Evolutionary conservation across 2,113 vertebrate genomes (phyloP).

Genomic region (Puffinus mauretanicus): DNA sequence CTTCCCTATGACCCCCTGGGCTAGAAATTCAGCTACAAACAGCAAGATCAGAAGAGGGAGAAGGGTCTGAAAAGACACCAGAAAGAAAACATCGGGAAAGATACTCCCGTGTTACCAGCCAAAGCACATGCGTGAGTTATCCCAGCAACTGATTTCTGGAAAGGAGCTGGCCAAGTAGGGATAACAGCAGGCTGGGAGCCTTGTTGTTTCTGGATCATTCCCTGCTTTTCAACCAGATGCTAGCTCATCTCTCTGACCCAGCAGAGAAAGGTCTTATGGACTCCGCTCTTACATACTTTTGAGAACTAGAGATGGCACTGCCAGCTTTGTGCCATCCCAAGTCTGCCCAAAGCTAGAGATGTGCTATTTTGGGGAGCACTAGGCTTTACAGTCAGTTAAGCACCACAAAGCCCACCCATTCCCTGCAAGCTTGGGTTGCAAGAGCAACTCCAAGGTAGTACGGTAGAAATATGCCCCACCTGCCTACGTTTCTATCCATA

Average conservation of each 20-base stretch:
- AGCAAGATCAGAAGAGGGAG: rapidly evolving
- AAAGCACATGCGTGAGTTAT: rapidly evolving
- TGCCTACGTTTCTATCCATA: neutral
- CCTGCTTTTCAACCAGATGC: neutral
- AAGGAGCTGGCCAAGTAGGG: neutral
- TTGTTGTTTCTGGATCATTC: neutral
- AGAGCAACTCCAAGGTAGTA: neutral
- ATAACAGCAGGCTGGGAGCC: neutral
- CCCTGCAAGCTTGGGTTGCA: neutral
- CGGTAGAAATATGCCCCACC: neutral
- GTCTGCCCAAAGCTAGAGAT: neutral
- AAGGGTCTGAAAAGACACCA: neutral
- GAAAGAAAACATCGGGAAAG: neutral
- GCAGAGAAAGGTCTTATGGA: neutral
- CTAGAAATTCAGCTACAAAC: neutral
- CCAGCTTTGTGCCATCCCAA: neutral
- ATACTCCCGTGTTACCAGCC: neutral
- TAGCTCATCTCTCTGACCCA: neutral
- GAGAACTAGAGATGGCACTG: neutral
- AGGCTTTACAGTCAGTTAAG: neutral
- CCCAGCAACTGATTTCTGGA: neutral
- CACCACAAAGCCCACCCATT: neutral
- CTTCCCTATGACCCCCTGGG: neutral
- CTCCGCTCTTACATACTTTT: neutral
- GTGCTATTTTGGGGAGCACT: neutral